Conservation (phyloP, 1,140 invertebrate species). For the Microplitis demolitor region DNA sequence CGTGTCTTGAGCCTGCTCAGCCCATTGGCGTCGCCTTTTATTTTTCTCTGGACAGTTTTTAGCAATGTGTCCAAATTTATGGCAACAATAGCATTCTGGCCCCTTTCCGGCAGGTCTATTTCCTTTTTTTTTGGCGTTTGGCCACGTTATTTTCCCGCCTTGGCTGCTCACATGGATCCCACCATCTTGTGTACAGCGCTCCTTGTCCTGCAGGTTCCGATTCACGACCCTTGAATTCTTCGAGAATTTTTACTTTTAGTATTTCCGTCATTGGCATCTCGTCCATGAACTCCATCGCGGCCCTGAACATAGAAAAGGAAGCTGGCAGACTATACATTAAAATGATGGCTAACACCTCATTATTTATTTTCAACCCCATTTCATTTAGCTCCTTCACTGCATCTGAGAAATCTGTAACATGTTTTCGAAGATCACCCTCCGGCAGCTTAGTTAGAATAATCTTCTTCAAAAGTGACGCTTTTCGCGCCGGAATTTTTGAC, state of each 20-base stretch:
- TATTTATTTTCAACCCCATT: conserved; percentile 10
- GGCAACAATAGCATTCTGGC: conserved; percentile 11
- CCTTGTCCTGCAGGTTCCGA: background rate
- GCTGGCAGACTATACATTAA: conserved; percentile 25
- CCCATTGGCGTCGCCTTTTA: background rate
- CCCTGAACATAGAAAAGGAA: conserved; percentile 23
- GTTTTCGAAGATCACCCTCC: conserved; percentile 13
- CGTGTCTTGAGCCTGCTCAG: background rate
- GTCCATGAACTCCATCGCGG: conserved; percentile 29
- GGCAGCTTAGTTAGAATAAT: conserved; percentile 1
- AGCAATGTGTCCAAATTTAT: conserved; percentile 12
- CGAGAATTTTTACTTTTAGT: conserved; percentile 30
- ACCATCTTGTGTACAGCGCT: conserved; percentile 16
- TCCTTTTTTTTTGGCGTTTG: background rate
- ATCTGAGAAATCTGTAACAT: conserved; percentile 20
- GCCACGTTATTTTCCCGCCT: background rate
- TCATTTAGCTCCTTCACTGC: conserved; percentile 20
- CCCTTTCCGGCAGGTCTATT: background rate
- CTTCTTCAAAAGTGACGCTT: conserved; percentile 21
- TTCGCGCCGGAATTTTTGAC: conserved; percentile 28
- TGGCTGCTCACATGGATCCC: background rate
- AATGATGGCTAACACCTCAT: conserved; percentile 23
- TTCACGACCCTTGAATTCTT: conserved; percentile 22
- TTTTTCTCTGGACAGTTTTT: background rate
- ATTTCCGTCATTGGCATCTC: conserved; percentile 24